Evolutionary conservation across 2,113 vertebrate species (phyloP), one percentile per base, ranked within the genome.

Genomic region (Geococcyx californianus): DNA sequence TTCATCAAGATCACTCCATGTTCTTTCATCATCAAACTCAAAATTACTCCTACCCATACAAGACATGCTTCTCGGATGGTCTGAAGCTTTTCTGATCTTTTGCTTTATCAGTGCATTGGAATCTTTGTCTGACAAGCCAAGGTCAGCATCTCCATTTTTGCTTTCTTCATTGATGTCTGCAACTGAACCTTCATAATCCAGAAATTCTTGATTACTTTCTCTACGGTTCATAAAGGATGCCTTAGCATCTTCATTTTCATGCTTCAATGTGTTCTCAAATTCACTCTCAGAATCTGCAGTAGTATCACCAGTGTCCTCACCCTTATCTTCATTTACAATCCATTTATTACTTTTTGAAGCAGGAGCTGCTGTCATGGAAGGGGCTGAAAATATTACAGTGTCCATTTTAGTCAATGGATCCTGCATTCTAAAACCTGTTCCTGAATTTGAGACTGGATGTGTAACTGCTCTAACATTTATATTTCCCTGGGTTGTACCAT

Each of bases 1-100:
- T 78, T 99, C 98, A 52, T 99, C 99, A 40, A 98, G 93, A 86
- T 99, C 99, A 19, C 98, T 98, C 99, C 99, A 99, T 3, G 99
- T 99, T 97, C 98, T 98, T 68, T 99, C 98, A 79, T 99, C 99
- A 47, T 99, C 99, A 96, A 99, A 99, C 70, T 98, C 98, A 19
- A 99, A 92, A n/a, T 89, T 84, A 74, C 47, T 97, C 45, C 62
- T 69, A 16, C 82, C 92, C 56, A 75, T 8, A 75, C 52, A 67
- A 4, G 11, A 80, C 49, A 45, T 6, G 16, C 56, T 96, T 95
- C 81, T 89, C 26, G 85, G 86, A 45, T 78, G 45, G 3, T 93
- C 93, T 52, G 93, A 66, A 51, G 69, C 44, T 85, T 84, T 72
- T 25, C 44, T 87, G 25, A 84, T 73, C 40, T 89, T 94, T 87